A percentile compares a stretch with the other conserved stretches of the same genome.
Evolutionary conservation across 2,797 vertebrate species (phyloP).

Genomic region (Cynodonichthys magdalenae): DNA sequence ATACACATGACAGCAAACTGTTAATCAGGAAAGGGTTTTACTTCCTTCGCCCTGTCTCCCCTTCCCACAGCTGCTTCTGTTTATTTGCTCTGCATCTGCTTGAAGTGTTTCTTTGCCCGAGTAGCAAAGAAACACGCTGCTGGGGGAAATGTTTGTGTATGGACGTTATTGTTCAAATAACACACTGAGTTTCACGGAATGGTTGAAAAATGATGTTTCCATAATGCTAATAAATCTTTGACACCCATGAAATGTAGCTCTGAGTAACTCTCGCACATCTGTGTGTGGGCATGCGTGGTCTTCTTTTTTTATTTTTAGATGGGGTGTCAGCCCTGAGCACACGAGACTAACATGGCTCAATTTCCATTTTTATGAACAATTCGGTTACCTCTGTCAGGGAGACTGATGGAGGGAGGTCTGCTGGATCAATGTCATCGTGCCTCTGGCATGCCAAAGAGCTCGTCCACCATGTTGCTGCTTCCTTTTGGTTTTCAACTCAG

Average conservation of each 20-base stretch:
- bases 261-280: conserved; percentile 18
- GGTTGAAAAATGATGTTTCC: conserved; percentile 10
- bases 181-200: conserved; percentile 34
- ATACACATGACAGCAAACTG: conserved; percentile 61
- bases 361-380: conserved; percentile 88
- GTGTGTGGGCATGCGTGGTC: conserved; percentile 31
- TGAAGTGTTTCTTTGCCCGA: conserved; percentile 54
- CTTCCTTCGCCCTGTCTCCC: conserved; percentile 47
- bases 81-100: conserved; percentile 71
- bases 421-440: conserved; percentile 80
- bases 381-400: conserved; percentile 79
- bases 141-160: conserved; percentile 54
- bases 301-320: conserved; percentile 44
- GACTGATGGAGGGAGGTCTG: conserved; percentile 76
- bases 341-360: conserved; percentile 70
- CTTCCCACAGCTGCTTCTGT: conserved; percentile 54
- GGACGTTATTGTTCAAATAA: conserved; percentile 33
- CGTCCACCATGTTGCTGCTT: conserved; percentile 57
- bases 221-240: conserved; percentile 32
- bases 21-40: conserved; percentile 70
- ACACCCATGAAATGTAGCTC: conserved; percentile 10
- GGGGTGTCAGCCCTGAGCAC: conserved; percentile 37
- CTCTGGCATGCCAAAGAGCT: conserved; percentile 73
- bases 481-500: conserved; percentile 31
- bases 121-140: conserved; percentile 38